Evolutionary conservation across 2,797 vertebrate species (phyloP), one percentile per base, ranked within the genome.

Genomic region (Phataginus tricuspis): DNA sequence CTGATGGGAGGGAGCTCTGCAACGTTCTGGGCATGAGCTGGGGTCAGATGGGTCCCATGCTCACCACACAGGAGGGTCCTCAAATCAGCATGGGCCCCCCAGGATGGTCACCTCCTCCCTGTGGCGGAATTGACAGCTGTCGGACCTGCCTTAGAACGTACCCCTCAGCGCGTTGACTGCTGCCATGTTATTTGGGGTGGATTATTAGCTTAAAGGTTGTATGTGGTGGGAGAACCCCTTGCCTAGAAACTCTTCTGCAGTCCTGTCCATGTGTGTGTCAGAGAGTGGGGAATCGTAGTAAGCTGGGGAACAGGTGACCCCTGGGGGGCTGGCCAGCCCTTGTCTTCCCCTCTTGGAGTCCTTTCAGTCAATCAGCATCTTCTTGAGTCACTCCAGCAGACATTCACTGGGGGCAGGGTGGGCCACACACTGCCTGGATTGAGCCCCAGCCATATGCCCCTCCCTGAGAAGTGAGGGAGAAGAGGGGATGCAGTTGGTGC

Each of bases 231-330:
- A 31, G 74, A 4, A 10, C 12, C 4, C 1, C 15, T 49, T 19
- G 49, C 42, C 55, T 37, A 18, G 4, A 21, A 61, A 31, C 14
- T 15, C 14, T 29, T 3, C 68, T 11, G 7, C 2, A 3, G 0
- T 34, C 42, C 25, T 0, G 1, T 13, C n/a, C 57, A 59, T 0
- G 0, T 0, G 2, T 7, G 5, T 15, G 0, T 0, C 0, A 9
- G 55, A 7, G 45, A 34, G 51, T 4, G 4, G 57, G 45, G 8
- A 7, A 5, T 5, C 9, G 1, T 5, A 13, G 55, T 19, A 7
- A 2, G 23, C 11, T 5, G 74, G 59, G 11, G 42, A 11, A 2
- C 7, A 2, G 6, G 12, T 11, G 49, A 9, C 0, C n/a, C 34
- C 37, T 49, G 61, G 66, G 8, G 5, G 15, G 8, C 10, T 3